Conservation (phyloP, 1,140 invertebrate species). For the Solenopsis invicta region DNA sequence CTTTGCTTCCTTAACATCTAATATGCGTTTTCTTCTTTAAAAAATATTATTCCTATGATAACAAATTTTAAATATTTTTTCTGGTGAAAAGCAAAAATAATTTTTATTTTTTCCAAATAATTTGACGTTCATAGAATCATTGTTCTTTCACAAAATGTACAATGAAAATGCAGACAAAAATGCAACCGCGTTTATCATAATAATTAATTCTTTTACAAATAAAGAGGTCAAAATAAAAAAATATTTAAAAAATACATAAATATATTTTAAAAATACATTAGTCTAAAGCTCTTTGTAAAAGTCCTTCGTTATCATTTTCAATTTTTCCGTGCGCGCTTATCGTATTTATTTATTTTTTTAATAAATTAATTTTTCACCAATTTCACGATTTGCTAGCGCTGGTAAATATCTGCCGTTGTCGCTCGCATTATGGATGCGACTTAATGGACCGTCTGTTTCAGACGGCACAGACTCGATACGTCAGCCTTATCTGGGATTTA, state of each 20-base stretch:
- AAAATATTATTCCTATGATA: neutral
- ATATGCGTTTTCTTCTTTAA: neutral
- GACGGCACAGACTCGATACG: slow-evolving; percentile 17
- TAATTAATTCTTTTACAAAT: neutral
- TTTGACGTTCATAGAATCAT: neutral
- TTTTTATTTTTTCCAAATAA: neutral
- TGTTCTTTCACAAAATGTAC: neutral
- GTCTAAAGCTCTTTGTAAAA: neutral
- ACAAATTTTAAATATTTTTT: neutral
- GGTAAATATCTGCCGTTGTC: neutral
- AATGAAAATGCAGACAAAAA: neutral
- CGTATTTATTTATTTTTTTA: neutral
- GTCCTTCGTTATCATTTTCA: neutral
- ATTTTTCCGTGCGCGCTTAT: neutral
- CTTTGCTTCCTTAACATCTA: neutral
- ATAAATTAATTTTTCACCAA: neutral
- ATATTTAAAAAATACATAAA: slow-evolving; percentile 1
- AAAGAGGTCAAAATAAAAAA: neutral
- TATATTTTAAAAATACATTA: slow-evolving; percentile 9
- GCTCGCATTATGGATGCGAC: neutral
- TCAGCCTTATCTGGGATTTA: slow-evolving; percentile 39
- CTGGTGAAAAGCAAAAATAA: neutral
- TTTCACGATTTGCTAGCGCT: neutral
- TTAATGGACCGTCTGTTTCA: neutral
- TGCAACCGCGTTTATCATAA: neutral